Evolutionary conservation across 1,140 invertebrate genomes (phyloP), one percentile per base, ranked within the genome.

Genomic region (Cotesia vestalis): DNA sequence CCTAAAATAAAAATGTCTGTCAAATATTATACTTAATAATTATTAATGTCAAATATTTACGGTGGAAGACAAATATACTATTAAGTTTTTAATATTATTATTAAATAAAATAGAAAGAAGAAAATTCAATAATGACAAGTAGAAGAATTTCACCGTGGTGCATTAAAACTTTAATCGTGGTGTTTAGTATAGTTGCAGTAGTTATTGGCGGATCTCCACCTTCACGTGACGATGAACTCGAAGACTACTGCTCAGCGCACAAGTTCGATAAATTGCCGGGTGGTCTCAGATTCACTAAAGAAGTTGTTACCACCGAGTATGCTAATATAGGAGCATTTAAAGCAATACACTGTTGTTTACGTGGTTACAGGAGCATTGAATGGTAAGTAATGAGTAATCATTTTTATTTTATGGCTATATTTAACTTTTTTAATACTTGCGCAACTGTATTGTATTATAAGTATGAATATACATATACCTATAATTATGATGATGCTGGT

Each of bases 281-380:
- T 6, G 85, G 85, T 4, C 62, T 92, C 83, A 88, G 90, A 77
- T 92, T 93, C 80, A 92, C 91, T 69, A 93, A 93, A 80, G 92
- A 93, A 77, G 88, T 91, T 8, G 89, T 90, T 34, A 83, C 87
- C 8, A 84, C 81, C 68, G 92, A 93, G 73, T 93, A 90, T 78
- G 91, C 90, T 9, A 89, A 91, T 73, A 87, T 90, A 36, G 89
- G 89, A 57, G 87, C 89, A 34, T 92, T 93, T 86, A 93, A 93
- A 83, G 92, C 91, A 72, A 88, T 93, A 34, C 91, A 93, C 79
- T 93, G 92, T 83, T 93, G 92, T 80, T 89, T 92, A 36, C 89
- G 91, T 76, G 91, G 91, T 77, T 93, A 93, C 78, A 85, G 91
- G 68, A 93, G 91, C 81, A 92, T 93, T 74, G 92, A 93, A 89